These are phyloP conservation scores for Alauda arvensis DNA, from an alignment of 2,797 vertebrate genomes.

Conservation along the genomic window DNA sequence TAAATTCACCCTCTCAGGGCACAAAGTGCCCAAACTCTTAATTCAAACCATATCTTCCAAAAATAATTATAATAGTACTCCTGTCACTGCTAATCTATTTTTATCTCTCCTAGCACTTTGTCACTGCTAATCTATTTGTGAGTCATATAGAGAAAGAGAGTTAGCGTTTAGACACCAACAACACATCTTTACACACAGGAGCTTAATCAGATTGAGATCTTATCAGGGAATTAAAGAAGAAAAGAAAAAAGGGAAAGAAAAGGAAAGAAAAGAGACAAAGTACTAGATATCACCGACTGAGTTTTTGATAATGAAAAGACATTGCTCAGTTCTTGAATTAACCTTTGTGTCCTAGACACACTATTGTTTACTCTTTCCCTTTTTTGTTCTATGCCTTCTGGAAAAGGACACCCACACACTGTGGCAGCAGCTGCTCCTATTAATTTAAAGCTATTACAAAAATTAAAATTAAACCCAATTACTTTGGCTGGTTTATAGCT, in stretches of 20 bases:
- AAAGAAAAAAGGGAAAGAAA: background rate
- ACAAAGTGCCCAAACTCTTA: slow-evolving; percentile 56
- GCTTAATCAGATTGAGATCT: slow-evolving; percentile 83
- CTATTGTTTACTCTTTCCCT: slow-evolving; percentile 74
- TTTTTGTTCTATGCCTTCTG: slow-evolving; percentile 73
- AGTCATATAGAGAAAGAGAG: slow-evolving; percentile 65
- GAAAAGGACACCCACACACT: slow-evolving; percentile 80
- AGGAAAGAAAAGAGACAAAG: slow-evolving; percentile 33
- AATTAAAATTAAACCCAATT: slow-evolving; percentile 88
- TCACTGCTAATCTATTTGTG: slow-evolving; percentile 75
- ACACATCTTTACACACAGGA: slow-evolving; percentile 67
- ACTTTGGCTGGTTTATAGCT: slow-evolving; percentile 77
- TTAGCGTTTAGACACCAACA: slow-evolving; percentile 63
- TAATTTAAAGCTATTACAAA: slow-evolving; percentile 82
- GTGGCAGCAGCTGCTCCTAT: slow-evolving; percentile 79
- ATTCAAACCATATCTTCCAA: slow-evolving; percentile 58
- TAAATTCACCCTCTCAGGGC: slow-evolving; percentile 44
- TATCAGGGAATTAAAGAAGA: slow-evolving; percentile 72
- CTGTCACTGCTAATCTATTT: slow-evolving; percentile 71
- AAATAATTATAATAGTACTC: slow-evolving; percentile 73
- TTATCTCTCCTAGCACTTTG: slow-evolving; percentile 71
- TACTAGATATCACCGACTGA: slow-evolving; percentile 70
- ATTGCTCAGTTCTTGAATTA: slow-evolving; percentile 76
- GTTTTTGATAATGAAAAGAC: slow-evolving; percentile 74
- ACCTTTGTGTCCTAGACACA: slow-evolving; percentile 74